Conservation (phyloP, 2,113 vertebrate genomes). For the Cariama cristata region DNA sequence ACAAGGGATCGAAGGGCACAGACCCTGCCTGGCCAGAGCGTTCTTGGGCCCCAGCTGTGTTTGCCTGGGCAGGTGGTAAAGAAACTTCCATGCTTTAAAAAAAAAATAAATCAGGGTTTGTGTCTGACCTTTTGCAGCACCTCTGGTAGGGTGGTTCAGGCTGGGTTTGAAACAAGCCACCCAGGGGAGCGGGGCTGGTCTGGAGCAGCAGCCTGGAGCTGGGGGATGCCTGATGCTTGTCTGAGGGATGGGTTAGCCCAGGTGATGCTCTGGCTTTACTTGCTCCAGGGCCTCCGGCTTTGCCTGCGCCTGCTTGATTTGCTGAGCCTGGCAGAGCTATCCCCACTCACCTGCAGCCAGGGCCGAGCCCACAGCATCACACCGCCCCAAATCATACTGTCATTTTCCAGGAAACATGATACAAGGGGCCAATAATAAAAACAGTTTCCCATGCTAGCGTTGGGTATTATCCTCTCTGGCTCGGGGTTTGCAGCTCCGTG, state of each 20-base stretch:
- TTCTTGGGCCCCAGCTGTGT: background rate
- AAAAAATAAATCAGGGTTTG: background rate
- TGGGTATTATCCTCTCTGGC: background rate
- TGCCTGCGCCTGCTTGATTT: background rate
- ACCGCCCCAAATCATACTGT: rapidly evolving
- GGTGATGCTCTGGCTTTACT: background rate
- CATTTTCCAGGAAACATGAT: background rate
- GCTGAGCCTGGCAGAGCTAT: background rate
- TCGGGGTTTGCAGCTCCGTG: rapidly evolving
- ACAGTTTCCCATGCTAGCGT: rapidly evolving
- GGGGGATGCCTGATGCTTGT: background rate
- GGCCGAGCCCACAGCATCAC: background rate
- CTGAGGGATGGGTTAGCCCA: background rate
- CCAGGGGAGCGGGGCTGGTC: rapidly evolving
- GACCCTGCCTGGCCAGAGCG: background rate
- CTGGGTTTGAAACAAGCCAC: background rate
- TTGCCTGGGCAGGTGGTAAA: background rate
- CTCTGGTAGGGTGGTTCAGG: background rate
- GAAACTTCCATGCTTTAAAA: background rate
- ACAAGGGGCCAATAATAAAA: background rate
- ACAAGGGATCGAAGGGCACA: background rate
- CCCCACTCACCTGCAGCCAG: background rate
- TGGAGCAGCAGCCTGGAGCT: background rate
- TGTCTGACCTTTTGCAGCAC: background rate
- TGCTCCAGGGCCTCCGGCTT: background rate